Conservation (phyloP, 2,888 invertebrate species). For the Ophion ventricosus region DNA sequence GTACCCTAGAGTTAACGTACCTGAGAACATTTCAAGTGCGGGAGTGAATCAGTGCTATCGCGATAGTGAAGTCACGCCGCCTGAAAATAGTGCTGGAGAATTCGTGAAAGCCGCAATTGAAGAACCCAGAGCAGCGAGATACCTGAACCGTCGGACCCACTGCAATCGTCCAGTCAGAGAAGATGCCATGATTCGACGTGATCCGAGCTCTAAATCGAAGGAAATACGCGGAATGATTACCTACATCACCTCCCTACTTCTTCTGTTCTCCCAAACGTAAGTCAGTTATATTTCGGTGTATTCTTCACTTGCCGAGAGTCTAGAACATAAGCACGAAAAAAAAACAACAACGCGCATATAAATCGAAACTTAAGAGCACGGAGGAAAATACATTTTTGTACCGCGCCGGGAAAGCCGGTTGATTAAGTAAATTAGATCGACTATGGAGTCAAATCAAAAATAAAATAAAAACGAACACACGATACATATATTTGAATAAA, state of each 20-base stretch:
- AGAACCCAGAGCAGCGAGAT: too few species aligned
- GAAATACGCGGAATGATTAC: constrained; percentile 5
- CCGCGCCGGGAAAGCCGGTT: too few species aligned
- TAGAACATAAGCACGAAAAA: too few species aligned
- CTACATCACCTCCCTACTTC: too few species aligned
- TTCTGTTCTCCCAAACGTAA: too few species aligned
- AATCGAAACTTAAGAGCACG: not conserved
- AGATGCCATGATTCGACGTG: not conserved
- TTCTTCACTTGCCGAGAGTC: too few species aligned
- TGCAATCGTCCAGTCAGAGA: constrained; percentile 14
- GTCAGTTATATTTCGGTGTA: too few species aligned
- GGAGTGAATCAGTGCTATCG: constrained; percentile 27
- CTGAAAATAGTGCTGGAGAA: not conserved
- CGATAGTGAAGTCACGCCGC: constrained; percentile 23
- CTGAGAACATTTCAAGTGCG: constrained; percentile 3
- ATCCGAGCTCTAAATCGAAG: not conserved
- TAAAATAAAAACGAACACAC: too few species aligned
- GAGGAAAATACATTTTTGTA: not conserved
- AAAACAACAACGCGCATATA: not conserved
- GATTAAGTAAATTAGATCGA: not conserved
- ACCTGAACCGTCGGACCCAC: not conserved
- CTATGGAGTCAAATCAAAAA: too few species aligned
- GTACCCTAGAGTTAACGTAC: too few species aligned
- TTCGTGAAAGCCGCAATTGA: not conserved
- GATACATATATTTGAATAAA: too few species aligned